phyloP scores from a whole-genome alignment of 2,113 vertebrate genomes.

The Sinocyclocheilus rhinocerous region DNA sequence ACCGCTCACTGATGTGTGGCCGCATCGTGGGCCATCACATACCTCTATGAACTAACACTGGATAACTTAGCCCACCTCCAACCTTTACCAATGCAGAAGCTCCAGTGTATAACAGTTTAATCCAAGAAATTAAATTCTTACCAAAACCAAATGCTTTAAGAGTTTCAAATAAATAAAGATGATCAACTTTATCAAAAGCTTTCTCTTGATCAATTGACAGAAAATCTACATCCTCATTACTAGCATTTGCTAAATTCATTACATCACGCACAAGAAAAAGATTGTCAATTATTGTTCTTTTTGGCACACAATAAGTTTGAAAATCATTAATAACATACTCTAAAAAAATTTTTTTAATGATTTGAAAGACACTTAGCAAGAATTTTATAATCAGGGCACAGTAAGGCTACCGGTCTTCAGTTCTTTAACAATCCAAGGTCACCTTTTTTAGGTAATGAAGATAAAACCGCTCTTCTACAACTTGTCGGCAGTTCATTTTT shows the following conservation, averaged over 20 bases:
- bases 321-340: background rate
- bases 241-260: too few species aligned
- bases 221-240: too few species aligned
- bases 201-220: too few species aligned
- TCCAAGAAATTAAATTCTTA: background rate
- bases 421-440: background rate
- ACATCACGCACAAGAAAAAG: too few species aligned
- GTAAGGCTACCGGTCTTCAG: background rate
- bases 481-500: too few species aligned
- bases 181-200: too few species aligned
- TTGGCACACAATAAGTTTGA: too few species aligned
- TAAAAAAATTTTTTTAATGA: too few species aligned
- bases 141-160: background rate
- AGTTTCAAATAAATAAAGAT: too few species aligned
- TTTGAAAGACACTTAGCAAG: background rate
- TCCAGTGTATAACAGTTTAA: background rate
- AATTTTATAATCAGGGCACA: background rate
- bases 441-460: background rate
- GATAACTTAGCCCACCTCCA: background rate
- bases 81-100: background rate
- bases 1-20: too few species aligned
- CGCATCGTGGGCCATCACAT: too few species aligned
- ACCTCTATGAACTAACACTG: background rate
- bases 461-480: background rate
- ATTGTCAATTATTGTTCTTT: too few species aligned